A percentile compares a stretch with the other conserved stretches of the same genome.
phyloP scores from a whole-genome alignment of 2,113 vertebrate species.

The Cnemophilus loriae region DNA sequence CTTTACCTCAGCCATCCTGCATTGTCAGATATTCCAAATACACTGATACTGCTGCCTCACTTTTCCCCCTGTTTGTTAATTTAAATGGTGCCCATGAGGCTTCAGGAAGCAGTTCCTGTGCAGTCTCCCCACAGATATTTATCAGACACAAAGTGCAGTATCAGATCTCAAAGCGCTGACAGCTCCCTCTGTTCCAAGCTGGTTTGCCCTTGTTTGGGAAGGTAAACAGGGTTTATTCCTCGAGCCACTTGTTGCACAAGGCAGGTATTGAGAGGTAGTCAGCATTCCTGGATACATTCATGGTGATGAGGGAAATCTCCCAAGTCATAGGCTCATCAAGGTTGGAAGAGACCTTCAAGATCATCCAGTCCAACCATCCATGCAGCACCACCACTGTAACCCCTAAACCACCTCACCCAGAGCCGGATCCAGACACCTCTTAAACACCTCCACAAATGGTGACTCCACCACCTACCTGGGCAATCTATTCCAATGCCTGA shows the following conservation, averaged over 20 bases:
- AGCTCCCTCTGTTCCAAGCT: not conserved
- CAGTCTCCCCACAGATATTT: not conserved
- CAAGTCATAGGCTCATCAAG: not conserved
- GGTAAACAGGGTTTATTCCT: not conserved
- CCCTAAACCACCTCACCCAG: not conserved
- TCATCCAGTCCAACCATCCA: not conserved
- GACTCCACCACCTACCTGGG: too few species aligned
- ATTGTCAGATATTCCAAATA: not conserved
- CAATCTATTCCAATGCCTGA: not conserved
- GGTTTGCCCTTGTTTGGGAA: not conserved
- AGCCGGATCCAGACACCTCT: not conserved
- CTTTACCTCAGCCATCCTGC: not conserved
- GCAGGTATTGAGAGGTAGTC: not conserved
- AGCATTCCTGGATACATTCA: not conserved
- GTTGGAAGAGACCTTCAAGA: not conserved
- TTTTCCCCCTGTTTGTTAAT: not conserved
- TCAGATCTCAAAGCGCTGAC: not conserved
- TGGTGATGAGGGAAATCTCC: not conserved
- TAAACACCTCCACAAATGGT: not conserved
- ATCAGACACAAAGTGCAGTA: not conserved
- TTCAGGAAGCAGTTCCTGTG: not conserved
- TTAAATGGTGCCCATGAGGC: not conserved
- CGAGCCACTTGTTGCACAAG: not conserved
- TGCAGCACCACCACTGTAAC: not conserved
- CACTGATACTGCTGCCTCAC: not conserved